Percentiles rank a stretch among this genome's conserved stretches.
Conservation (phyloP, 2,113 vertebrate genomes). For the Pitta sordida region DNA sequence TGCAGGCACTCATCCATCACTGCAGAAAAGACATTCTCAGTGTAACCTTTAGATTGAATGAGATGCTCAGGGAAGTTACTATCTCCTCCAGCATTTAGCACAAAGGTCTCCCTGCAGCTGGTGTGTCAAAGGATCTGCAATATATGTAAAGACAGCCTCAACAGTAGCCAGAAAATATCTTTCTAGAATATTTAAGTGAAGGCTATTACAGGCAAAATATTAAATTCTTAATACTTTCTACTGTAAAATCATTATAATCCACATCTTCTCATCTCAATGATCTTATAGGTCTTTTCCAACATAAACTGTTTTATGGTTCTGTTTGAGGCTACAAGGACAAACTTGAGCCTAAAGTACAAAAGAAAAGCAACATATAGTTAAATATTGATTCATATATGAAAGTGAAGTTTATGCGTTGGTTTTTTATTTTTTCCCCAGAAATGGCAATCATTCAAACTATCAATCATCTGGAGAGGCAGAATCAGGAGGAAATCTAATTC, state of each 20-base stretch:
- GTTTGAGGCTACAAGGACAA: neutral
- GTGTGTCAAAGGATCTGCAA: neutral
- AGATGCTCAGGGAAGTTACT: neutral
- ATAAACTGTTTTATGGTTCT: neutral
- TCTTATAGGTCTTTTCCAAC: neutral
- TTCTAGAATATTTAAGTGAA: neutral
- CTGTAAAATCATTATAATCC: neutral
- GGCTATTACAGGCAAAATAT: neutral
- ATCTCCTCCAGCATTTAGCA: conserved; percentile 19
- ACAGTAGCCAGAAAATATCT: neutral
- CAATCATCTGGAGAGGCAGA: conserved; percentile 52
- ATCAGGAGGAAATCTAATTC: conserved; percentile 60
- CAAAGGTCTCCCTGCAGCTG: neutral
- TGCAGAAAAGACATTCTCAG: neutral
- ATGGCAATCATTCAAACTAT: conserved; percentile 37
- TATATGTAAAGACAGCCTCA: neutral
- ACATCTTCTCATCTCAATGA: neutral
- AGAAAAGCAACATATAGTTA: neutral
- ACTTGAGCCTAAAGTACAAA: neutral
- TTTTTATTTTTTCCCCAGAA: neutral
- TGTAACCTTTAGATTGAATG: conserved; percentile 35
- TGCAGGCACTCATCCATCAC: conserved; percentile 16
- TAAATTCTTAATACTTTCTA: neutral
- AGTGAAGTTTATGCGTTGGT: neutral
- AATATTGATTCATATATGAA: neutral